Conservation (phyloP, 2,113 vertebrate genomes). For the Erpornis zantholeuca region DNA sequence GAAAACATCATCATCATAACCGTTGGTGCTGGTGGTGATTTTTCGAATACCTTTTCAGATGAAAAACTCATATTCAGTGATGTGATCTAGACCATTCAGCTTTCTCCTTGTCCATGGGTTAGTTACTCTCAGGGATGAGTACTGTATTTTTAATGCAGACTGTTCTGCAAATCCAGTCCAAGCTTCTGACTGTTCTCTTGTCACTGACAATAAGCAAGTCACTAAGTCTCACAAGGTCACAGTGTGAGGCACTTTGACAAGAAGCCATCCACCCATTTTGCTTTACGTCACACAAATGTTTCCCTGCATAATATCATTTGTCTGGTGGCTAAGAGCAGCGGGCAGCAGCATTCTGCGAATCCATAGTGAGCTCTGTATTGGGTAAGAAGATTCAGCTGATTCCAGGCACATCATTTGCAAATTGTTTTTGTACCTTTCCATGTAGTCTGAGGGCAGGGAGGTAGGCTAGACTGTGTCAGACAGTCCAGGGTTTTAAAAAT, state of each 20-base stretch:
- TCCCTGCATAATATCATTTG: neutral
- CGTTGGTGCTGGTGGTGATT: neutral
- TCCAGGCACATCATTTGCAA: neutral
- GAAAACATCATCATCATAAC: neutral
- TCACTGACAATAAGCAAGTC: conserved; percentile 7
- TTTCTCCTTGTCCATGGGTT: neutral
- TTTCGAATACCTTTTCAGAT: neutral
- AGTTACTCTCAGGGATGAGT: neutral
- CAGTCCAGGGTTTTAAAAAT: neutral
- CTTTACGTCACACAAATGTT: neutral
- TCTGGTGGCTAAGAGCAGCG: neutral
- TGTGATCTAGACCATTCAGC: neutral
- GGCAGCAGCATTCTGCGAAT: neutral
- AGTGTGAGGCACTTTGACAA: neutral
- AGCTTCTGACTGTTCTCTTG: neutral
- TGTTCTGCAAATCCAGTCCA: neutral
- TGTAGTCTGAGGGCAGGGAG: neutral
- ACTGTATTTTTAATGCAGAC: neutral
- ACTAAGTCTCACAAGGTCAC: neutral
- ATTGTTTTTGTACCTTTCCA: neutral
- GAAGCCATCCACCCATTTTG: neutral
- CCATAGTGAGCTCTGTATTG: neutral
- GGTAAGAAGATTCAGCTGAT: neutral
- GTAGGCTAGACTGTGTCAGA: neutral
- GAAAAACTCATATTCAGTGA: neutral